These are phyloP conservation scores for Acronicta aceris DNA, from an alignment of 2,888 invertebrate genomes.

Conservation along the genomic window DNA sequence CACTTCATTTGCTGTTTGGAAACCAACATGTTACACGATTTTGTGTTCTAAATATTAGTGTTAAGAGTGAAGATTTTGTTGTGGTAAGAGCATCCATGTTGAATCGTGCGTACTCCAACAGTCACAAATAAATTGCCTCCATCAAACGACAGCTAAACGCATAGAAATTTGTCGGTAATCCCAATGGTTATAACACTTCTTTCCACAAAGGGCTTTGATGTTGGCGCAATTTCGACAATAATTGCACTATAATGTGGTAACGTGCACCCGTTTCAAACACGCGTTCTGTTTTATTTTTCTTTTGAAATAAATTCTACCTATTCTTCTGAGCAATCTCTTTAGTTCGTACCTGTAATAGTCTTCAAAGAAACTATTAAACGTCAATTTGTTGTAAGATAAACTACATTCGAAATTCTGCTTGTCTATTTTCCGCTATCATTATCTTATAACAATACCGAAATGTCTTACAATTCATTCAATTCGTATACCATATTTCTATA, in stretches of 20 bases:
- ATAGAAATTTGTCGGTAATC: conserved; percentile 72
- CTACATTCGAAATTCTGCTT: conserved; percentile 14
- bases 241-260: conserved; percentile 40
- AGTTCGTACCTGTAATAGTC: conserved; percentile 11
- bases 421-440: conserved; percentile 19
- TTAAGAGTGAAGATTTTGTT: conserved; percentile 40
- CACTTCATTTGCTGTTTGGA: conserved; percentile 28
- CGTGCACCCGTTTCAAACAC: conserved; percentile 34
- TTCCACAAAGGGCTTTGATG: conserved; percentile 69
- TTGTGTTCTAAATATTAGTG: conserved; percentile 44
- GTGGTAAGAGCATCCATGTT: conserved; percentile 2
- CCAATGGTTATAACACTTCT: conserved; percentile 66
- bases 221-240: conserved; percentile 63
- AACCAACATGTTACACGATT: conserved; percentile 31
- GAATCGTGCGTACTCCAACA: conserved; percentile 53
- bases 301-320: conserved; percentile 14
- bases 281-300: conserved; percentile 20
- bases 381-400: conserved; percentile 21
- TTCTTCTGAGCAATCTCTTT: conserved; percentile 18
- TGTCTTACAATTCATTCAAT: conserved; percentile 16
- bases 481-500: conserved; percentile 7
- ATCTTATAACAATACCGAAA: conserved; percentile 33
- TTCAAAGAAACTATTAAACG: conserved; percentile 18
- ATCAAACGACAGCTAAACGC: conserved; percentile 72
- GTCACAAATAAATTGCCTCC: conserved; percentile 73